Evolutionary conservation across 2,797 vertebrate species (phyloP).

Genomic region (Enteromius thamalakanensis): DNA sequence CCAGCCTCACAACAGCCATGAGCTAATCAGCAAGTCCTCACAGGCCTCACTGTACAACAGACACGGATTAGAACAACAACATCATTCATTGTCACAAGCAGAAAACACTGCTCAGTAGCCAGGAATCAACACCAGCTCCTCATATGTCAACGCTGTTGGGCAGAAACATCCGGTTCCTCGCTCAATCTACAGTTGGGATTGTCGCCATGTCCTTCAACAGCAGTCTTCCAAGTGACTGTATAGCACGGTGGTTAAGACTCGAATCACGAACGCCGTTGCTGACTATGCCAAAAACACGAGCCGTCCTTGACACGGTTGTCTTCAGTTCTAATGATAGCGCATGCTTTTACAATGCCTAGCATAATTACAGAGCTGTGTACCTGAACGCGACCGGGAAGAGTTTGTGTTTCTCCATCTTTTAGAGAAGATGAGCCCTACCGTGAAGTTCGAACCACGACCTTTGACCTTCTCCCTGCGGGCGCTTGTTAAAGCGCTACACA

Average conservation of each 20-base stretch:
- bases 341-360: conserved; percentile 59
- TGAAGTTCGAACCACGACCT: conserved; percentile 62
- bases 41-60: conserved; percentile 48
- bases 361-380: conserved; percentile 70
- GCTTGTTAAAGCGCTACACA: conserved; percentile 67
- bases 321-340: conserved; percentile 59
- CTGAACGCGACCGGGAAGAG: conserved; percentile 50
- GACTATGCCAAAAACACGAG: conserved; percentile 35
- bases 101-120: conserved; percentile 5
- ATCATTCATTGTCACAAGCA: conserved; percentile 44
- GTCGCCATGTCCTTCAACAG: conserved; percentile 29
- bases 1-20: conserved; percentile 66
- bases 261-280: conserved; percentile 24
- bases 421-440: conserved; percentile 61
- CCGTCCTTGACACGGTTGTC: conserved; percentile 45
- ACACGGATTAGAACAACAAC: conserved; percentile 29
- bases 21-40: conserved; percentile 67
- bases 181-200: conserved; percentile 15
- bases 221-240: conserved; percentile 30
- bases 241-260: conserved; percentile 8
- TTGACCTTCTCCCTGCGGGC: conserved; percentile 70
- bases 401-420: conserved; percentile 30
- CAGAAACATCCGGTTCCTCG: conserved; percentile 12
- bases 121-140: conserved; percentile 26
- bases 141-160: neutral